These are phyloP conservation scores for Cataglyphis albicans DNA, from an alignment of 2,888 invertebrate genomes.

Conservation along the genomic window DNA sequence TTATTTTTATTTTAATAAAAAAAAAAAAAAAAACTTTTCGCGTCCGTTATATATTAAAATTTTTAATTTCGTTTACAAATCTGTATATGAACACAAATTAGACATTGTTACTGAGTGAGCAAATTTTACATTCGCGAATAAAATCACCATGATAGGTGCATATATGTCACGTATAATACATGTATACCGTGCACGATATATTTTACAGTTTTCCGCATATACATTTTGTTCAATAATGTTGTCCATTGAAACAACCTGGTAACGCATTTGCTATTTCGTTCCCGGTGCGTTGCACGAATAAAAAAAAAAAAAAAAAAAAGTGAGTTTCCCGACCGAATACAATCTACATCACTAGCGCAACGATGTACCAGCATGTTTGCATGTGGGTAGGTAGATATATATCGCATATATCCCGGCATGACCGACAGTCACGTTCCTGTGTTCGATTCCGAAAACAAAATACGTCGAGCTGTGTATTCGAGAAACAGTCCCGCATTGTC, in stretches of 20 bases:
- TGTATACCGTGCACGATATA: background rate
- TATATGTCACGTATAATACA: constrained; percentile 13
- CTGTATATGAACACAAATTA: constrained; percentile 20
- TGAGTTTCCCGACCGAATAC: constrained; percentile 50
- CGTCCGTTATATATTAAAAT: background rate
- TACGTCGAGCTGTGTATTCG: constrained; percentile 17
- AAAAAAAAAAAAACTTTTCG: background rate
- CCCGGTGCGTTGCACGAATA: constrained; percentile 22
- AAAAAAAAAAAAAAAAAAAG: constrained; percentile 35
- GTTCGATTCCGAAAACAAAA: constrained; percentile 50
- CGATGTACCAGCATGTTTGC: constrained; percentile 48
- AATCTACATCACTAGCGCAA: constrained; percentile 43
- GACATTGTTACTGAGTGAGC: constrained; percentile 21
- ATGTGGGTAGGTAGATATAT: constrained; percentile 31
- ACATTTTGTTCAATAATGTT: constrained; percentile 53
- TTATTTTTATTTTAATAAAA: background rate
- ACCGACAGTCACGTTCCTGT: constrained; percentile 51
- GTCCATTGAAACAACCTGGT: constrained; percentile 53
- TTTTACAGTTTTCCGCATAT: constrained; percentile 40
- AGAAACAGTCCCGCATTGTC: constrained; percentile 51
- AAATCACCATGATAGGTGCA: constrained; percentile 36
- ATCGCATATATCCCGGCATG: constrained; percentile 40
- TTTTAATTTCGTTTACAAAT: background rate
- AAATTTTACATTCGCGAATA: constrained; percentile 35
- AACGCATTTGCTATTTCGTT: constrained; percentile 53